phyloP scores from a whole-genome alignment of 64 coral and sea anemone genomes.

The Exaiptasia diaphana region DNA sequence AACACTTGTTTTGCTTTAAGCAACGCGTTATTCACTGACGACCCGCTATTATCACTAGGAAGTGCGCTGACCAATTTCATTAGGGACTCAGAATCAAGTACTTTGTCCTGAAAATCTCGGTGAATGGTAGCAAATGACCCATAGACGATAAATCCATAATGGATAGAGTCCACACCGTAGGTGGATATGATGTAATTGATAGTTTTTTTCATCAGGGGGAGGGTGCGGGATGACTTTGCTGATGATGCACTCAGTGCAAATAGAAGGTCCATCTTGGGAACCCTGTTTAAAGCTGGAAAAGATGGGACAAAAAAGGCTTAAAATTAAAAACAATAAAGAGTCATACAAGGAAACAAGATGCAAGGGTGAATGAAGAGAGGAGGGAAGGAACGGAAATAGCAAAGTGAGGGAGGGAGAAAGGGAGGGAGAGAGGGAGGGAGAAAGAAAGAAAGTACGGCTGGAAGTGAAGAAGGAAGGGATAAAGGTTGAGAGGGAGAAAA shows the following conservation, averaged over 20 bases:
- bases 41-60: background rate
- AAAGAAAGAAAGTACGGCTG: no score
- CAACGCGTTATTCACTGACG: background rate
- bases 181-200: constrained; percentile 64
- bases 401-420: background rate
- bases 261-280: constrained; percentile 32
- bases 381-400: background rate
- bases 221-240: constrained; percentile 23
- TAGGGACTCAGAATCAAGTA: background rate
- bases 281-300: background rate
- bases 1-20: background rate
- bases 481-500: no score
- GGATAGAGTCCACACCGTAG: constrained; percentile 58
- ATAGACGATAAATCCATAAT: constrained; percentile 74
- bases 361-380: background rate
- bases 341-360: background rate
- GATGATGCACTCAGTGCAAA: constrained; percentile 65
- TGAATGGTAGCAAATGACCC: constrained; percentile 42
- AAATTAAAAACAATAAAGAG: background rate
- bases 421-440: no score
- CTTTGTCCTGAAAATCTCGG: background rate
- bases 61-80: background rate
- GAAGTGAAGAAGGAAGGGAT: no score
- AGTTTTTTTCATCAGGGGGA: constrained; percentile 59
- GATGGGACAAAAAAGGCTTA: background rate